These are phyloP conservation scores for Aurelia sp. DNA, from an alignment of 30 jellyfish, hydroid and myxozoan genomes.

Conservation along the genomic window DNA sequence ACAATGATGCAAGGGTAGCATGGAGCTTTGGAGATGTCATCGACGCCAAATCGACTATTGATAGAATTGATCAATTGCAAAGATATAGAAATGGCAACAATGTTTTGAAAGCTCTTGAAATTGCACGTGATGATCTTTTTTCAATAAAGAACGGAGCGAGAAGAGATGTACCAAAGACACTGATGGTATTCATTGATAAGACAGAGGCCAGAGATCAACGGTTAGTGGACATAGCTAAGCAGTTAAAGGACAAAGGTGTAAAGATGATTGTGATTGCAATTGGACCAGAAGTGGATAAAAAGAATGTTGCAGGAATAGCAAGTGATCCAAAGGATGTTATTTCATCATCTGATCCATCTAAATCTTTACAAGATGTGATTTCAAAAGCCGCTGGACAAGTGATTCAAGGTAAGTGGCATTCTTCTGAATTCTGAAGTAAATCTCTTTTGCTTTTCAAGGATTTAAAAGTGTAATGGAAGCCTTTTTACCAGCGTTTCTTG, in stretches of 20 bases:
- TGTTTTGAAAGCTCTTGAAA: constrained; percentile 37
- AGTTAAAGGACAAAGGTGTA: constrained; percentile 29
- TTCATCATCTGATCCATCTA: constrained; percentile 5
- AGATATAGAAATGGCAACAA: constrained; percentile 36
- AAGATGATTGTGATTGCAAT: constrained; percentile 41
- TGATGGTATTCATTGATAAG: constrained; percentile 42
- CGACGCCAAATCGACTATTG: background rate
- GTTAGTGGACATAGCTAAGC: constrained; percentile 12
- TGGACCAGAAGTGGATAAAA: constrained; percentile 25
- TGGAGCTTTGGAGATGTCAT: constrained; percentile 25
- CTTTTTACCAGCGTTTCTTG: too few species aligned
- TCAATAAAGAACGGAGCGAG: constrained; percentile 61
- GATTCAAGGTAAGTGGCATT: background rate
- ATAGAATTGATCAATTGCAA: constrained; percentile 12
- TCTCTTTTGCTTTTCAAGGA: too few species aligned
- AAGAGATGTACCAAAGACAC: constrained; percentile 40
- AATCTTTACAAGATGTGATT: background rate
- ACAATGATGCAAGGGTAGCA: constrained; percentile 36
- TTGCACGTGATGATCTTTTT: constrained; percentile 44
- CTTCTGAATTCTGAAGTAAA: too few species aligned
- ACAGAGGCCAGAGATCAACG: background rate
- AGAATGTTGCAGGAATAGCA: constrained; percentile 8
- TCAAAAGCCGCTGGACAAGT: background rate
- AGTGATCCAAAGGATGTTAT: background rate
- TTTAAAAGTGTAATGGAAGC: too few species aligned